These are phyloP conservation scores for Diplodus puntazzo DNA, from an alignment of 2,797 vertebrate genomes.

Conservation along the genomic window DNA sequence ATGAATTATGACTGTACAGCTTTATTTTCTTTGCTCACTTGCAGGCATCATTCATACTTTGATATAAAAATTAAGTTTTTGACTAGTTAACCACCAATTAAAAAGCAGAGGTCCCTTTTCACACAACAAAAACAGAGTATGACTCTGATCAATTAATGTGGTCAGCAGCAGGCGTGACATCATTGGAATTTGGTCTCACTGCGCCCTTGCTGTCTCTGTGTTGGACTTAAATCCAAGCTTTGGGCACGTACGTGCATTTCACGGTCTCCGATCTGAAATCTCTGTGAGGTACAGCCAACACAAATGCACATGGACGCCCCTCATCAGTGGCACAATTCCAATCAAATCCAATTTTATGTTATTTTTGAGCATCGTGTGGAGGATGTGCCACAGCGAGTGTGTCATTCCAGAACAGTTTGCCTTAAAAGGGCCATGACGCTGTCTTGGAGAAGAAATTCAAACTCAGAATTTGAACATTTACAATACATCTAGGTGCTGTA, in stretches of 20 bases:
- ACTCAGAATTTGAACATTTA: no score
- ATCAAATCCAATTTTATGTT: no score
- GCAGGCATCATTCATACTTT: no score
- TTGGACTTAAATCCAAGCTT: not conserved
- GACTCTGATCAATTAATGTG: not conserved
- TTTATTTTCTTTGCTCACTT: not conserved
- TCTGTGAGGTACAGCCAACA: not conserved
- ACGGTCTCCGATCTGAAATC: not conserved
- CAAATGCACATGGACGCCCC: not conserved
- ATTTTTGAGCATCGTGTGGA: no score
- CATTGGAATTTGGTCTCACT: not conserved
- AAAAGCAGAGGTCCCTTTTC: not conserved
- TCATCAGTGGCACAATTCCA: not conserved
- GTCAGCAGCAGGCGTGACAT: not conserved
- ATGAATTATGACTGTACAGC: not conserved
- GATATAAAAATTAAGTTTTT: no score
- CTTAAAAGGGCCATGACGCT: no score
- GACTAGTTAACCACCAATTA: not conserved
- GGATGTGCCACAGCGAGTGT: no score
- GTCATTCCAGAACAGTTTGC: no score
- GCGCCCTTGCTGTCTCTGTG: not conserved
- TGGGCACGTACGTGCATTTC: not conserved
- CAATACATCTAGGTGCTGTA: no score
- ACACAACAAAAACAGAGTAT: not conserved
- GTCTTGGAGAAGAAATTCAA: no score